Evolutionary conservation across 2,113 vertebrate genomes (phyloP).

Genomic region (Dunckerocampus dactyliophorus): DNA sequence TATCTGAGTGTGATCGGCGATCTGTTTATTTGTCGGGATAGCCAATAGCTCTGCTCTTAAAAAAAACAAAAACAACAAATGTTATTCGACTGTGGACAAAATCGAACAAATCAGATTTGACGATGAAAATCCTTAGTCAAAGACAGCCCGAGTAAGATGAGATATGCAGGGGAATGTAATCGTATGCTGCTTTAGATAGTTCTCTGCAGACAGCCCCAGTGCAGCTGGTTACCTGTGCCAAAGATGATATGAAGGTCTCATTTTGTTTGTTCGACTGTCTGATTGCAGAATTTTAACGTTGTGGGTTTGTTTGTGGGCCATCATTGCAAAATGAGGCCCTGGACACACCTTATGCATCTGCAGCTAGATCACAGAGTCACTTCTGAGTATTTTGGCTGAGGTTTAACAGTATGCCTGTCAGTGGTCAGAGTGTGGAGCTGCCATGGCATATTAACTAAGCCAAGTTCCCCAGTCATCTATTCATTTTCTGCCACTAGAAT

Average conservation of each 20-base stretch:
- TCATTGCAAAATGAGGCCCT: background rate
- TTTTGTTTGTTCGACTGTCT: background rate
- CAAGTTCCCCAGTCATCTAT: background rate
- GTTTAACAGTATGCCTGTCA: background rate
- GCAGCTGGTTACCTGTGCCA: background rate
- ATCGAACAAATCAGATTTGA: too few relatives aligned
- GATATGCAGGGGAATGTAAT: background rate
- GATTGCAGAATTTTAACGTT: background rate
- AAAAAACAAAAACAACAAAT: too few relatives aligned
- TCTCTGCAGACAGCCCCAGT: background rate
- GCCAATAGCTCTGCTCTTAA: too few relatives aligned
- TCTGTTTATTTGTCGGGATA: too few relatives aligned
- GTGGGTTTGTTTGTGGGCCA: background rate
- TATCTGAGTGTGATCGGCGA: too few relatives aligned
- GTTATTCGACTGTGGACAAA: too few relatives aligned
- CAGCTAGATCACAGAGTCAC: background rate
- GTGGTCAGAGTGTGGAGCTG: background rate
- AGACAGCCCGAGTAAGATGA: background rate
- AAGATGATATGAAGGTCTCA: background rate
- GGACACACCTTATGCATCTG: background rate
- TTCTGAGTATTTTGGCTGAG: background rate
- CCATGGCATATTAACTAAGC: background rate
- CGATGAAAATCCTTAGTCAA: too few relatives aligned
- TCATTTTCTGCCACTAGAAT: background rate
- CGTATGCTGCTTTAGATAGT: background rate